Evolutionary conservation across 2,888 invertebrate species (phyloP), one percentile per base, ranked within the genome.

Genomic region (Polia nebulosa): DNA sequence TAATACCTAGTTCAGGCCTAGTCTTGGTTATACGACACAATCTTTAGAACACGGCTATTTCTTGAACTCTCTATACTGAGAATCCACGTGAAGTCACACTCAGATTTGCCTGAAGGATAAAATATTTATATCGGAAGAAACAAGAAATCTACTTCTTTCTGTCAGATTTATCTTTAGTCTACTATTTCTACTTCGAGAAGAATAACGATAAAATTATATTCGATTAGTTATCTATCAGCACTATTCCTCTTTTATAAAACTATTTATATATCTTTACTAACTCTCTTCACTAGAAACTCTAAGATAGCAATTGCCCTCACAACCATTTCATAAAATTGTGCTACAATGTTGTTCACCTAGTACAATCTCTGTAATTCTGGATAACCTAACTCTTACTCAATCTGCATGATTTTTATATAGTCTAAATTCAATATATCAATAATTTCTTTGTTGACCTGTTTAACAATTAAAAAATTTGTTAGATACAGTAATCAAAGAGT

Each of bases 391-490:
- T n/a, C n/a, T n/a, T n/a, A n/a, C n/a, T n/a, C n/a, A n/a, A n/a
- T n/a, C n/a, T 17, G 27, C 7, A 36, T 36, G 17, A 27, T 61
- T 60, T n/a, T n/a, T n/a, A n/a, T 27, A 47, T 13, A 47, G 25
- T 22, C 8, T 15, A 27, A 25, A 11, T 17, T 58, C 7, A 25
- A 25, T 29, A 8, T 6, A 49, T n/a, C 7, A 3, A 25, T n/a
- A 22, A 22, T 22, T 69, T 68, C 61, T 71, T 39, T 72, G 5
- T 22, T 7, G 20, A 52, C 51, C 63, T 72, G 72, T n/a, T n/a
- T n/a, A n/a, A n/a, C n/a, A 44, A 29, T 69, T 20, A 62, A 2
- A 72, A 62, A 52, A 39, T 52, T 69, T 62, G 36, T 39, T 52
- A 9, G 3, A 13, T 0, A 32, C 11, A 52, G 36, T 25, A 49